Evolutionary conservation across 2,888 invertebrate species (phyloP).

Genomic region (Nomada hirtipes): DNA sequence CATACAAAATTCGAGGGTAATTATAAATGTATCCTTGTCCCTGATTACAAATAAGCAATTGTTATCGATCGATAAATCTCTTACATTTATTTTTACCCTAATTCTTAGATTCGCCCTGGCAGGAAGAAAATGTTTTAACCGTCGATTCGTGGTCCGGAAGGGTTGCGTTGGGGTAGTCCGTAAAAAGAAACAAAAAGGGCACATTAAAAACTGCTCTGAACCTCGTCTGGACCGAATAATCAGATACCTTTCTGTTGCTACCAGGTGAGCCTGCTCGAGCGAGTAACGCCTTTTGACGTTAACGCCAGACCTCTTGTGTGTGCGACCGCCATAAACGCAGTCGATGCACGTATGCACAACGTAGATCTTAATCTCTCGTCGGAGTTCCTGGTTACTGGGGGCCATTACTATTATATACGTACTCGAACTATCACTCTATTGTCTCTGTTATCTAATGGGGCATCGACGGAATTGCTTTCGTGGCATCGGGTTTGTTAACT

Average conservation of each 20-base stretch:
- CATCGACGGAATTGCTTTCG: slow-evolving; percentile 56
- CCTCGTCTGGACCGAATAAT: slow-evolving; percentile 68
- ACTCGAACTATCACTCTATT: slow-evolving; percentile 74
- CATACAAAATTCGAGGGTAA: too few species aligned
- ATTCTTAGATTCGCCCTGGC: not conserved
- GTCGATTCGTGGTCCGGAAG: not conserved
- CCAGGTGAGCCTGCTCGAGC: slow-evolving; percentile 79
- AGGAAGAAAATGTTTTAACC: slow-evolving; percentile 22
- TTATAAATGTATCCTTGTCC: too few species aligned
- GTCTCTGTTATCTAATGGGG: slow-evolving; percentile 74
- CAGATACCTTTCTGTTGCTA: slow-evolving; percentile 61
- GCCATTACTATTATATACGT: slow-evolving; percentile 79
- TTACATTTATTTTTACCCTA: not conserved
- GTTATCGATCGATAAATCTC: not conserved
- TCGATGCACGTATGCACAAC: slow-evolving; percentile 72
- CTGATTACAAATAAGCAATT: not conserved
- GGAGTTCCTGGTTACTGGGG: slow-evolving; percentile 77
- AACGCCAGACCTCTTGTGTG: slow-evolving; percentile 77
- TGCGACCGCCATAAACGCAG: slow-evolving; percentile 72
- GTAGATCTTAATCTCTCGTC: slow-evolving; percentile 81
- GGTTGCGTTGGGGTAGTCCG: slow-evolving; percentile 26
- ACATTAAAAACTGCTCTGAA: slow-evolving; percentile 75
- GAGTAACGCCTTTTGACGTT: slow-evolving; percentile 82
- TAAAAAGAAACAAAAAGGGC: slow-evolving; percentile 62
- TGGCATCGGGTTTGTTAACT: slow-evolving; percentile 55